These are phyloP conservation scores for Odocoileus hemionus DNA, from an alignment of 2,113 vertebrate species.

Conservation along the genomic window DNA sequence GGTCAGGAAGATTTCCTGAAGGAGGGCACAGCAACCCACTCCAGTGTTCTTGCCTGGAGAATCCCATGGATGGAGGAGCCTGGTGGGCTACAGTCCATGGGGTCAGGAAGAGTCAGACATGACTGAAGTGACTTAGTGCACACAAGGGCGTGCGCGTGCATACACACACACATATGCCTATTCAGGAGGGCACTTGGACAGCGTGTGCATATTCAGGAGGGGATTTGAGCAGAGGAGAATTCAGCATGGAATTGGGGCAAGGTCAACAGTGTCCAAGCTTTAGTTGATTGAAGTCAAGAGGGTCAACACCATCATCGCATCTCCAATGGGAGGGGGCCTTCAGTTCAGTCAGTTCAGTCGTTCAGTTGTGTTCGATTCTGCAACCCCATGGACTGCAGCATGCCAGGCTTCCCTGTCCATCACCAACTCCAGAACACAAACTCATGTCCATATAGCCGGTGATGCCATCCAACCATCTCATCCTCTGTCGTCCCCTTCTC, in stretches of 20 bases:
- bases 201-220: neutral
- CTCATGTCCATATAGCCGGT: rapidly evolving
- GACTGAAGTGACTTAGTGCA: neutral
- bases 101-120: neutral
- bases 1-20: neutral
- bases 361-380: too few relatives aligned
- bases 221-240: neutral
- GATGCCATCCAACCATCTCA: too few relatives aligned
- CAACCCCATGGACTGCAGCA: too few relatives aligned
- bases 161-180: neutral
- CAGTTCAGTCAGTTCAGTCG: too few relatives aligned
- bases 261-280: neutral
- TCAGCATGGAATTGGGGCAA: neutral
- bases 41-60: neutral
- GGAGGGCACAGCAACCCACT: neutral
- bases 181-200: neutral
- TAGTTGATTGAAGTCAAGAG: neutral
- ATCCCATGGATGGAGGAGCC: neutral
- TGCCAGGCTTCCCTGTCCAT: too few relatives aligned
- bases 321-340: neutral
- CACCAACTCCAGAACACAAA: too few relatives aligned
- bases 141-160: neutral
- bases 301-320: neutral
- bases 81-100: neutral
- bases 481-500: too few relatives aligned